phyloP scores from a whole-genome alignment of 2,113 vertebrate species.

The Strix uralensis region DNA sequence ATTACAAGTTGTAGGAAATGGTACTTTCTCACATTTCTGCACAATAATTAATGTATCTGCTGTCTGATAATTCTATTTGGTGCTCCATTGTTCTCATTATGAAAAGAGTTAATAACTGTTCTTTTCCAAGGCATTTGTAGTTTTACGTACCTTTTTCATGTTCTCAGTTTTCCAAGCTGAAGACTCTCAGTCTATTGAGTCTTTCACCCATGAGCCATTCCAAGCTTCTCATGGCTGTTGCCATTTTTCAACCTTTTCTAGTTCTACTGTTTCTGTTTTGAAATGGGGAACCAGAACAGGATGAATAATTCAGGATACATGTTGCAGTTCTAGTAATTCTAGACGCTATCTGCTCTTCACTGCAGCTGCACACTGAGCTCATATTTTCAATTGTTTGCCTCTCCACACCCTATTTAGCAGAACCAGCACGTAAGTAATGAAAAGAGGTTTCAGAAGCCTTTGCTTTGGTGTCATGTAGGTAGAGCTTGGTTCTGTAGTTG shows the following conservation, averaged over 20 bases:
- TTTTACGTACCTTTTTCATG: not conserved
- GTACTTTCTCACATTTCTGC: not conserved
- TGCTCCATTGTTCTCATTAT: rapidly evolving
- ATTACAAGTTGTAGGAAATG: not conserved
- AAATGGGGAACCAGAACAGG: not conserved
- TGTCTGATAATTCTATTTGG: not conserved
- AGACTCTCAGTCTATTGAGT: not conserved
- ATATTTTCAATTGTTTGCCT: not conserved
- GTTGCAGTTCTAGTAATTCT: not conserved
- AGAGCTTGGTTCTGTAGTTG: not conserved
- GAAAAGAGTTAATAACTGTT: not conserved
- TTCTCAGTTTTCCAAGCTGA: not conserved
- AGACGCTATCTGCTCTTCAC: not conserved
- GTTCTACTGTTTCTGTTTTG: slow-evolving; percentile 17
- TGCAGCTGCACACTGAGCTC: not conserved
- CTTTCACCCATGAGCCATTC: not conserved
- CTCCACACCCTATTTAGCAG: not conserved
- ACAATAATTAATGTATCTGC: not conserved
- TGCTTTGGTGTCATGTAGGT: not conserved
- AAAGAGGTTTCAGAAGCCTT: not conserved
- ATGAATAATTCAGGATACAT: not conserved
- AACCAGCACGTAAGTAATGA: not conserved
- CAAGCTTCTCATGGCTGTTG: not conserved
- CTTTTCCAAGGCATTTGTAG: not conserved
- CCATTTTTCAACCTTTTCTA: not conserved